phyloP scores from a whole-genome alignment of 2,888 invertebrate genomes.

The Micropterix aruncella region DNA sequence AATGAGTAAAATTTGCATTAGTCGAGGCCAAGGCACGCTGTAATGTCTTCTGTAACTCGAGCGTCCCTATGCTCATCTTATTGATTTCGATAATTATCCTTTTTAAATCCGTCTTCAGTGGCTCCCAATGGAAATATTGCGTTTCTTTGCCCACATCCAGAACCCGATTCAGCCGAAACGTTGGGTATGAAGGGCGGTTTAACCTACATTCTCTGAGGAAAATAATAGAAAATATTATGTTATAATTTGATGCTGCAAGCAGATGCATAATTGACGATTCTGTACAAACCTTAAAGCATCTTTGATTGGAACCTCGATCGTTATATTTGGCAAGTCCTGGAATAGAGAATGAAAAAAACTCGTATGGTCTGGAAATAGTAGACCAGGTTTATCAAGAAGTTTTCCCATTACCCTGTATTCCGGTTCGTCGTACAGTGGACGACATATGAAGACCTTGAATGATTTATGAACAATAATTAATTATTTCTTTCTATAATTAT shows the following conservation, averaged over 20 bases:
- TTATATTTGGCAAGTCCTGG: constrained; percentile 35
- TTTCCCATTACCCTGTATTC: constrained; percentile 48
- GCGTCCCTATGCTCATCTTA: constrained; percentile 38
- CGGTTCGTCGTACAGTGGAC: constrained; percentile 52
- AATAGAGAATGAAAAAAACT: constrained; percentile 40
- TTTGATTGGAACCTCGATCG: constrained; percentile 35
- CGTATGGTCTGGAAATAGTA: constrained; percentile 35
- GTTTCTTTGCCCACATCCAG: constrained; percentile 54
- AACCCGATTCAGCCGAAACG: constrained; percentile 55
- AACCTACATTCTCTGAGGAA: constrained; percentile 50
- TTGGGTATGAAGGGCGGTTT: constrained; percentile 57
- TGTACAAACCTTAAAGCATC: constrained; percentile 36
- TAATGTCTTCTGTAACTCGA: constrained; percentile 39
- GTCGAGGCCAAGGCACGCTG: constrained; percentile 41
- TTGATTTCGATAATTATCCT: constrained; percentile 38
- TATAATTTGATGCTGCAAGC: too few species aligned
- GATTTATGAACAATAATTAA: too few species aligned
- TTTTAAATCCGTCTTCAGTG: constrained; percentile 37
- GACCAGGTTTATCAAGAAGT: constrained; percentile 52
- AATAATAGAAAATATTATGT: too few species aligned
- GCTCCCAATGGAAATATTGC: constrained; percentile 49
- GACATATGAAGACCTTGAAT: constrained; percentile 48
- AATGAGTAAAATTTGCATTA: constrained; percentile 45
- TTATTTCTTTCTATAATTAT: too few species aligned
- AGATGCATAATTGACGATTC: too few species aligned